Evolutionary conservation across 2,113 vertebrate genomes (phyloP).

Genomic region (Salvelinus alpinus): DNA sequence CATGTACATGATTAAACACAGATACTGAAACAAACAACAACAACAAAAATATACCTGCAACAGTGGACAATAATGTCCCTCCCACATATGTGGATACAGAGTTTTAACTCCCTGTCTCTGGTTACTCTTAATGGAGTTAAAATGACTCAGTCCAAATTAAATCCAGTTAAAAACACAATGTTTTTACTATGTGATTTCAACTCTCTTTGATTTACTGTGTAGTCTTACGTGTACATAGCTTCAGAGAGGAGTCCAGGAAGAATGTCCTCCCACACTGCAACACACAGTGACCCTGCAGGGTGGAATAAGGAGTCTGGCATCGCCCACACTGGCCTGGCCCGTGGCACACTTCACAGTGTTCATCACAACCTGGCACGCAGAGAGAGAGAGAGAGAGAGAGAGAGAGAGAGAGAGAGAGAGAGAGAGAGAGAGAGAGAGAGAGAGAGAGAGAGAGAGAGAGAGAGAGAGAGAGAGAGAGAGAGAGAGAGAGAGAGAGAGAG

Average conservation of each 20-base stretch:
- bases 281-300: conserved; percentile 76
- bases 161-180: neutral
- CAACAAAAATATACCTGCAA: too few species aligned
- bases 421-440: neutral
- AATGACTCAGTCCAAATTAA: too few species aligned
- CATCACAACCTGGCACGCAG: conserved; percentile 78
- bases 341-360: conserved; percentile 78
- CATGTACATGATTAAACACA: too few species aligned
- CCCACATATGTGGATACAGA: too few species aligned
- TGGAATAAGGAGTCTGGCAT: conserved; percentile 77
- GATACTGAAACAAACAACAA: too few species aligned
- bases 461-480: neutral
- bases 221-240: conserved; percentile 77
- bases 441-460: neutral
- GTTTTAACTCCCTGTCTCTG: too few species aligned
- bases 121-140: too few species aligned
- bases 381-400: neutral
- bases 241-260: conserved; percentile 62
- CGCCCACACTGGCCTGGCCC: conserved; percentile 72
- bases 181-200: neutral
- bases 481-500: neutral
- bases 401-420: neutral
- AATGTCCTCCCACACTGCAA: conserved; percentile 73
- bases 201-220: neutral
- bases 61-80: too few species aligned